These are phyloP conservation scores for Aurelia sp. DNA, from an alignment of 30 jellyfish, hydroid and myxozoan genomes.

Conservation along the genomic window DNA sequence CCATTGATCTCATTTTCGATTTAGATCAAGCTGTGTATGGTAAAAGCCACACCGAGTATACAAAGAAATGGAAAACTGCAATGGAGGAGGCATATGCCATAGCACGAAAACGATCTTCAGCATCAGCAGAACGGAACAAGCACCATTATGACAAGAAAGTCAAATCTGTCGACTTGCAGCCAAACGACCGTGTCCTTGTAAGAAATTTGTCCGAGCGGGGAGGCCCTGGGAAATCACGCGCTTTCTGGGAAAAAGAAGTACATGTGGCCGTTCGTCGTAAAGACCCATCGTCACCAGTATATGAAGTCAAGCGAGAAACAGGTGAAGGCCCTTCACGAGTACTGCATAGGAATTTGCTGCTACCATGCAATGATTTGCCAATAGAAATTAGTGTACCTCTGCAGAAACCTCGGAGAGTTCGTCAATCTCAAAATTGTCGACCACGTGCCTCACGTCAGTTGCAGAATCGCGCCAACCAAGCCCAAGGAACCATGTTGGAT, in stretches of 20 bases:
- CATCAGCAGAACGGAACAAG: too few species aligned
- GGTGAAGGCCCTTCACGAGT: slow-evolving; percentile 33
- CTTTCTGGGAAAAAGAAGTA: slow-evolving; percentile 41
- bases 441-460: slow-evolving; percentile 9
- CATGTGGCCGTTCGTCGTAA: slow-evolving; percentile 32
- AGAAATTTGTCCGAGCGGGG: slow-evolving; percentile 61
- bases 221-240: slow-evolving; percentile 68
- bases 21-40: background rate
- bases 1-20: slow-evolving; percentile 21
- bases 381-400: background rate
- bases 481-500: background rate
- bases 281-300: slow-evolving; percentile 32
- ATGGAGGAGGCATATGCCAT: slow-evolving; percentile 16
- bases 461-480: background rate
- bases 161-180: too few species aligned
- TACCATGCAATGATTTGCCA: slow-evolving; percentile 38
- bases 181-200: slow-evolving; percentile 42
- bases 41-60: background rate
- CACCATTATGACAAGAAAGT: too few species aligned
- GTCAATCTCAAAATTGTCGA: background rate
- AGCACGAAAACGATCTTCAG: too few species aligned
- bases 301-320: slow-evolving; percentile 33
- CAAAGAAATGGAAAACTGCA: slow-evolving; percentile 23
- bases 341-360: slow-evolving; percentile 40
- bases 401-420: background rate